phyloP scores from a whole-genome alignment of 2,797 vertebrate genomes.

The Siniperca undulata region DNA sequence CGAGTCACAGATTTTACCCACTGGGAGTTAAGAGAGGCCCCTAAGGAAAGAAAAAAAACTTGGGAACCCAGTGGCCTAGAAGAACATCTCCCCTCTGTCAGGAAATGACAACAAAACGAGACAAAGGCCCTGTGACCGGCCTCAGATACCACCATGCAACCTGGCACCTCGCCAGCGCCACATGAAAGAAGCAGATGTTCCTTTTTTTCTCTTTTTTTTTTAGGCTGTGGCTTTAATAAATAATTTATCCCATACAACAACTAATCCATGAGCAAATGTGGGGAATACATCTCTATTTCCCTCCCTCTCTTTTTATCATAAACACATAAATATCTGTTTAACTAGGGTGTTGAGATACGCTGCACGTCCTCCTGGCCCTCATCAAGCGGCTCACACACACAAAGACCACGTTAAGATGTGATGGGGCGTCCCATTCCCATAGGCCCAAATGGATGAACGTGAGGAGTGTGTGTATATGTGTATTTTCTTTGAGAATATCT shows the following conservation, averaged over 20 bases:
- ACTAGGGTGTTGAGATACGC: constrained; percentile 63
- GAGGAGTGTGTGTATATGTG: constrained; percentile 11
- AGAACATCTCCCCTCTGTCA: constrained; percentile 62
- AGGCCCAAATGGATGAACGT: constrained; percentile 34
- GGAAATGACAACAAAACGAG: constrained; percentile 67
- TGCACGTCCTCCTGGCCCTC: constrained; percentile 54
- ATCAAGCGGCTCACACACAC: constrained; percentile 49
- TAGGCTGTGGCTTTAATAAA: constrained; percentile 75
- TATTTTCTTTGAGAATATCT: constrained; percentile 40
- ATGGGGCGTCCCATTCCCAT: constrained; percentile 27
- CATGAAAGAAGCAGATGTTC: constrained; percentile 85
- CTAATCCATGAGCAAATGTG: constrained; percentile 71
- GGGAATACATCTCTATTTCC: constrained; percentile 69
- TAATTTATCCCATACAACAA: constrained; percentile 76
- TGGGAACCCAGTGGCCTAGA: constrained; percentile 56
- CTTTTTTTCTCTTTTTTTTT: constrained; percentile 52
- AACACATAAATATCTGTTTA: constrained; percentile 77
- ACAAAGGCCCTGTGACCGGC: constrained; percentile 63
- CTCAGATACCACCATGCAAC: constrained; percentile 67
- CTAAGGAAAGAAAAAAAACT: constrained; percentile 15
- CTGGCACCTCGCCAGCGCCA: constrained; percentile 77
- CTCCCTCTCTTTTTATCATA: constrained; percentile 67
- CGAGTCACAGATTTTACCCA: constrained; percentile 61
- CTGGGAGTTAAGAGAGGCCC: constrained; percentile 51
- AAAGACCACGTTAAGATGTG: constrained; percentile 41